These are phyloP conservation scores for Drosophila affinis DNA, from an alignment of 2,888 invertebrate species.

Conservation along the genomic window DNA sequence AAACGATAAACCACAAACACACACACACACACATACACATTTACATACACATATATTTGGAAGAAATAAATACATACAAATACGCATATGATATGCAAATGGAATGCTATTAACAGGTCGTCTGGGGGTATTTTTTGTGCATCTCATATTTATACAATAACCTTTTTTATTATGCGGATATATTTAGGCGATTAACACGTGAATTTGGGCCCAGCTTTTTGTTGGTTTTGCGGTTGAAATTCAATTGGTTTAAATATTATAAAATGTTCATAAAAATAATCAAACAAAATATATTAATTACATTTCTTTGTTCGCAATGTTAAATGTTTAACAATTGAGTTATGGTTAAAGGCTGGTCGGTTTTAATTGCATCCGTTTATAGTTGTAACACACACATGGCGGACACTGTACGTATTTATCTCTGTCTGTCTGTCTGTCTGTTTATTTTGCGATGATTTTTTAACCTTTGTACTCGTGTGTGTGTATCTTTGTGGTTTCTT, in stretches of 20 bases:
- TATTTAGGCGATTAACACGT: slow-evolving; percentile 52
- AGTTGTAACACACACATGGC: no score
- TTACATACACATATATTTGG: no score
- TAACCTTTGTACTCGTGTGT: background rate
- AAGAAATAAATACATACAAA: slow-evolving; percentile 28
- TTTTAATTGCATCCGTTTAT: background rate
- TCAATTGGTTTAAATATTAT: slow-evolving; percentile 53
- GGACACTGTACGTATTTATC: background rate
- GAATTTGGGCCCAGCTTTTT: background rate
- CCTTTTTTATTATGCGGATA: slow-evolving; percentile 7
- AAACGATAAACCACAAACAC: slow-evolving; percentile 44
- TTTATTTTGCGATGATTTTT: background rate
- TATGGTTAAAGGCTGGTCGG: background rate
- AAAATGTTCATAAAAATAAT: no score
- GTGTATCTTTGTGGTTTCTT: background rate
- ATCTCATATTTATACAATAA: slow-evolving; percentile 1
- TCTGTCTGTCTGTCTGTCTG: background rate
- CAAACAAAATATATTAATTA: slow-evolving; percentile 18
- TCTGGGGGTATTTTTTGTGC: slow-evolving; percentile 45
- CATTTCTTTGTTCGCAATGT: background rate
- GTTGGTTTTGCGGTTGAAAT: slow-evolving; percentile 21
- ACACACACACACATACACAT: no score
- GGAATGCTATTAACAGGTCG: slow-evolving; percentile 55
- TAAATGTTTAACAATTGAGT: background rate
- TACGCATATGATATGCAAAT: slow-evolving; percentile 62